phyloP scores from a whole-genome alignment of 2,113 vertebrate genomes.

The Archilochus colubris region DNA sequence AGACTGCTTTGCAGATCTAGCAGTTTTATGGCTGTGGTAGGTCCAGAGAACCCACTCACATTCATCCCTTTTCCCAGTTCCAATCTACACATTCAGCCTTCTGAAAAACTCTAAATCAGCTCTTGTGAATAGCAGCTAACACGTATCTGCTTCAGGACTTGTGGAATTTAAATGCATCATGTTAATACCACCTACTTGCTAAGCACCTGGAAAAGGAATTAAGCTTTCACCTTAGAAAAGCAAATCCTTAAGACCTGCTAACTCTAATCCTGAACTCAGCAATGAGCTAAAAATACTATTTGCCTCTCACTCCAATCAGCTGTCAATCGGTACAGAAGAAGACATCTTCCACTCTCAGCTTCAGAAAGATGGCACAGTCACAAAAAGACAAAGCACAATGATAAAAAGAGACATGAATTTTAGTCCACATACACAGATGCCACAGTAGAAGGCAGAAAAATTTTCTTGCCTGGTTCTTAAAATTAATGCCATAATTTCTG shows the following conservation, averaged over 20 bases:
- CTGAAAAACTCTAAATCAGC: neutral
- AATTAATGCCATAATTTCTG: neutral
- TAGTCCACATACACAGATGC: neutral
- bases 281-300: slow-evolving; percentile 43
- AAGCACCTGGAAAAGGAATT: slow-evolving; percentile 30
- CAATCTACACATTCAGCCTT: neutral
- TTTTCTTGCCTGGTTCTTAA: neutral
- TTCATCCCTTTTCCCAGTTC: neutral
- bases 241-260: slow-evolving; percentile 29
- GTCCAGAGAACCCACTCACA: neutral
- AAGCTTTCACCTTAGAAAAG: neutral
- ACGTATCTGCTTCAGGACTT: neutral
- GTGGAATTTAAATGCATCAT: neutral
- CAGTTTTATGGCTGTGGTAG: neutral
- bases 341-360: neutral
- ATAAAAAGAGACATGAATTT: neutral
- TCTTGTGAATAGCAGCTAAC: neutral
- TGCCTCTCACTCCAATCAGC: neutral
- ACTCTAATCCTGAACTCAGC: slow-evolving; percentile 25
- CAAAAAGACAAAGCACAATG: neutral
- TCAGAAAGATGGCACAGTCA: neutral
- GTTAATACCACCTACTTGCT: neutral
- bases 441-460: neutral
- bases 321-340: neutral
- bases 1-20: neutral